Evolutionary conservation across 2,113 vertebrate species (phyloP).

Genomic region (Xiphias gladius): DNA sequence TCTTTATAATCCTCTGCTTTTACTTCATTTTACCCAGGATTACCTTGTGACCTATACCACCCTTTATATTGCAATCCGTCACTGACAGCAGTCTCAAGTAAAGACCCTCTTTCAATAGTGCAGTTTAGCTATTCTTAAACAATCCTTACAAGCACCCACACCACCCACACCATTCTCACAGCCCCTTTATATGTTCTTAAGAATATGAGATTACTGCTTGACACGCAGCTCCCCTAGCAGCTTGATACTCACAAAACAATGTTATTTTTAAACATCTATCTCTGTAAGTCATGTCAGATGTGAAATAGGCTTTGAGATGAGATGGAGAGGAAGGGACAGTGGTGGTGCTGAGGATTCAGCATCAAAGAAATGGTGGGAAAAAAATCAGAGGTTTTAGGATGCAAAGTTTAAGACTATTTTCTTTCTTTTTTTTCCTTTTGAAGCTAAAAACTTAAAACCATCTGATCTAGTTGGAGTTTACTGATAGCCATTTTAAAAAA

Average conservation of each 20-base stretch:
- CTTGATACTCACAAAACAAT: slow-evolving; percentile 37
- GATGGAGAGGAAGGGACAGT: slow-evolving; percentile 1
- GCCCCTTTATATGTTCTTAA: slow-evolving; percentile 30
- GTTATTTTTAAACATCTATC: slow-evolving; percentile 36
- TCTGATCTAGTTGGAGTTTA: no score
- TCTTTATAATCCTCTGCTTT: background rate
- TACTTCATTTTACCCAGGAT: background rate
- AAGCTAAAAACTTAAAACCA: background rate
- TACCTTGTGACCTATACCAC: slow-evolving; percentile 4
- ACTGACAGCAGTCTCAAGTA: background rate
- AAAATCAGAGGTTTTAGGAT: background rate
- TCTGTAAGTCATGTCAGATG: slow-evolving; percentile 35
- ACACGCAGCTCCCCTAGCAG: slow-evolving; percentile 18
- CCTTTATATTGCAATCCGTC: background rate
- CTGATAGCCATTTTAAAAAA: no score
- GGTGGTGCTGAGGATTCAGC: background rate
- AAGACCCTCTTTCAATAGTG: slow-evolving; percentile 11
- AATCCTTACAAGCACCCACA: slow-evolving; percentile 14
- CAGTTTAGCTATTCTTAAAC: slow-evolving; percentile 30
- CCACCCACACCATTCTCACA: slow-evolving; percentile 25
- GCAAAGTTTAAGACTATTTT: no score
- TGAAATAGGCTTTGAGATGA: slow-evolving; percentile 30
- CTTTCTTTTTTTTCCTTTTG: no score
- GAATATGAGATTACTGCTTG: slow-evolving; percentile 46
- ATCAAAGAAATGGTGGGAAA: background rate